Evolutionary conservation across 2,888 invertebrate genomes (phyloP).

Genomic region (Drosophila colorata): DNA sequence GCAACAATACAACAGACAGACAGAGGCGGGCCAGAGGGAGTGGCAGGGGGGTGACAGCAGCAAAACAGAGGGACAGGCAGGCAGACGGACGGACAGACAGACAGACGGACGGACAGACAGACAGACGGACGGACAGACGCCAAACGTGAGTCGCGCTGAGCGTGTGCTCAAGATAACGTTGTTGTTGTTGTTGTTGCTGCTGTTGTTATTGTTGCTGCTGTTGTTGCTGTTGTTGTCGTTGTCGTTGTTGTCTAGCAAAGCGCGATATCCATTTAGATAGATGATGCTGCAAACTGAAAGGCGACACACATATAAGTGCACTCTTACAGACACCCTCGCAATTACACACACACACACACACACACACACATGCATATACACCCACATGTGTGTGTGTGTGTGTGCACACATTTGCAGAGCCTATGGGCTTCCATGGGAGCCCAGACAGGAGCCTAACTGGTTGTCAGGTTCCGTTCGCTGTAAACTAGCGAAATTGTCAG

Average conservation of each 20-base stretch:
- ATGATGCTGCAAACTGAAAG: slow-evolving; percentile 62
- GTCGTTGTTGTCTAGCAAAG: slow-evolving; percentile 42
- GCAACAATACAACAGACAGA: slow-evolving; percentile 67
- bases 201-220: slow-evolving; percentile 17
- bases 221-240: slow-evolving; percentile 29
- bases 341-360: slow-evolving; percentile 8
- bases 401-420: background rate
- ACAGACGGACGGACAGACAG: slow-evolving; percentile 1
- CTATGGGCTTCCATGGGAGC: background rate
- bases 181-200: slow-evolving; percentile 17
- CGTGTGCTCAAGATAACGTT: slow-evolving; percentile 59
- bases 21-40: background rate
- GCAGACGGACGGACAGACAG: slow-evolving; percentile 12
- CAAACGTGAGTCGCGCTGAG: slow-evolving; percentile 34
- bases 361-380: slow-evolving; percentile 1
- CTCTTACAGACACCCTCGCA: slow-evolving; percentile 3
- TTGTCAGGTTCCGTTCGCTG: slow-evolving; percentile 27
- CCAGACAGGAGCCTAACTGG: slow-evolving; percentile 22
- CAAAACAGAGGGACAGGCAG: slow-evolving; percentile 15
- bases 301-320: slow-evolving; percentile 22
- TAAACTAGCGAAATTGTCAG: slow-evolving; percentile 64
- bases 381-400: background rate
- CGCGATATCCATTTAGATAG: slow-evolving; percentile 75
- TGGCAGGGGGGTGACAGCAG: background rate
- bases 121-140: slow-evolving; percentile 16